phyloP scores from a whole-genome alignment of 1,140 invertebrate genomes.

The Tribolium madens region DNA sequence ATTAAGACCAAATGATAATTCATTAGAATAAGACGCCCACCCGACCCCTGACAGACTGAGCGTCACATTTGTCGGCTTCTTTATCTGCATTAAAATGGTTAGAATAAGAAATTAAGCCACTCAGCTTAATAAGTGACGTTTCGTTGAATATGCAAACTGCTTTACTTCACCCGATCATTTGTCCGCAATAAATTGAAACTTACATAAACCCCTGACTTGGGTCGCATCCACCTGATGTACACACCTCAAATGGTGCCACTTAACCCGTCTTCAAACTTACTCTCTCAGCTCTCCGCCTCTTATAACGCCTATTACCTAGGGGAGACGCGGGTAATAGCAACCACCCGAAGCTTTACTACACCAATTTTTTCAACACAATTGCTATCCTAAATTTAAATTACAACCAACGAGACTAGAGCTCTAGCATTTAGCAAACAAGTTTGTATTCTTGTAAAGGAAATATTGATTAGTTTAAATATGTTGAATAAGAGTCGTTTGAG shows the following conservation, averaged over 20 bases:
- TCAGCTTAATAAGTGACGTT: slow-evolving; percentile 50
- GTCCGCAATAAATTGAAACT: slow-evolving; percentile 38
- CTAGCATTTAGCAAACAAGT: neutral
- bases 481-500: neutral
- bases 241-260: slow-evolving; percentile 22
- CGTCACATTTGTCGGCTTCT: slow-evolving; percentile 53
- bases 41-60: slow-evolving; percentile 38
- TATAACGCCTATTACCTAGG: slow-evolving; percentile 56
- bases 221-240: slow-evolving; percentile 30
- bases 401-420: neutral
- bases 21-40: slow-evolving; percentile 50
- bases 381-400: neutral
- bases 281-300: slow-evolving; percentile 43
- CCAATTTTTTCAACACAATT: neutral
- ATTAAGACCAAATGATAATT: slow-evolving; percentile 61
- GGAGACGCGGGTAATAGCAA: slow-evolving; percentile 13
- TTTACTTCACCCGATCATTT: slow-evolving; percentile 25
- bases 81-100: slow-evolving; percentile 43
- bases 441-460: neutral
- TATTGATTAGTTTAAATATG: slow-evolving; percentile 1
- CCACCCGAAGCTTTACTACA: neutral
- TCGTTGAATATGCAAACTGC: slow-evolving; percentile 50
- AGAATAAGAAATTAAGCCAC: slow-evolving; percentile 49
- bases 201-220: slow-evolving; percentile 17
- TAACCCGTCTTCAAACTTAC: slow-evolving; percentile 31